Conservation (phyloP, 2,888 invertebrate species). For the Ochlodes sylvanus region DNA sequence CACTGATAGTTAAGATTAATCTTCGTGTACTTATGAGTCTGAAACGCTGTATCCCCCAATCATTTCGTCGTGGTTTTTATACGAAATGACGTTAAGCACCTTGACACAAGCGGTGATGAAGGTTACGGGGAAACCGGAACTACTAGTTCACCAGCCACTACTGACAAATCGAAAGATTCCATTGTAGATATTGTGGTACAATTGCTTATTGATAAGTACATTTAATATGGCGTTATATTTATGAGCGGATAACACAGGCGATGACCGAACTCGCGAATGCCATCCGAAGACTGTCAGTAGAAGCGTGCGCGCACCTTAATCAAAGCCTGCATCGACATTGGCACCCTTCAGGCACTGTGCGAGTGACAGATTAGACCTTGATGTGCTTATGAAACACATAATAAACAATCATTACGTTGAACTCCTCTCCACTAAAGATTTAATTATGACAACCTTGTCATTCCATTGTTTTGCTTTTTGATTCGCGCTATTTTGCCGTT, state of each 20-base stretch:
- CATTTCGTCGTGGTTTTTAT: slow-evolving; percentile 13
- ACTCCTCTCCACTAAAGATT: too few relatives aligned
- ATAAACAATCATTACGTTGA: too few relatives aligned
- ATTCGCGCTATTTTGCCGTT: too few relatives aligned
- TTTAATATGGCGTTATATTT: not conserved
- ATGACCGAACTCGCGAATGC: slow-evolving; percentile 5
- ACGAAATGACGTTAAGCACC: slow-evolving; percentile 18
- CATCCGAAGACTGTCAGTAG: not conserved
- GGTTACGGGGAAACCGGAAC: slow-evolving; percentile 15
- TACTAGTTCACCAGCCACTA: not conserved
- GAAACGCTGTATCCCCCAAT: not conserved
- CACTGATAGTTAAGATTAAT: too few relatives aligned
- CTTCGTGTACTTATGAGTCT: too few relatives aligned
- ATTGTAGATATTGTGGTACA: not conserved
- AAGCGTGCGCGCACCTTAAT: slow-evolving; percentile 20
- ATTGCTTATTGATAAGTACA: not conserved
- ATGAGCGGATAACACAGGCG: not conserved
- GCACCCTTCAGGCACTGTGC: slow-evolving; percentile 6
- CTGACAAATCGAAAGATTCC: slow-evolving; percentile 14
- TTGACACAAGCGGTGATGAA: slow-evolving; percentile 13
- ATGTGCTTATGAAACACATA: slow-evolving; percentile 35
- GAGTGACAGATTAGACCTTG: slow-evolving; percentile 75
- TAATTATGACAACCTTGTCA: not conserved
- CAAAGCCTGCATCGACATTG: slow-evolving; percentile 9
- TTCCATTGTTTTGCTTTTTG: not conserved